phyloP scores from a whole-genome alignment of 1,140 invertebrate species.

The Himalopsyche phryganea region DNA sequence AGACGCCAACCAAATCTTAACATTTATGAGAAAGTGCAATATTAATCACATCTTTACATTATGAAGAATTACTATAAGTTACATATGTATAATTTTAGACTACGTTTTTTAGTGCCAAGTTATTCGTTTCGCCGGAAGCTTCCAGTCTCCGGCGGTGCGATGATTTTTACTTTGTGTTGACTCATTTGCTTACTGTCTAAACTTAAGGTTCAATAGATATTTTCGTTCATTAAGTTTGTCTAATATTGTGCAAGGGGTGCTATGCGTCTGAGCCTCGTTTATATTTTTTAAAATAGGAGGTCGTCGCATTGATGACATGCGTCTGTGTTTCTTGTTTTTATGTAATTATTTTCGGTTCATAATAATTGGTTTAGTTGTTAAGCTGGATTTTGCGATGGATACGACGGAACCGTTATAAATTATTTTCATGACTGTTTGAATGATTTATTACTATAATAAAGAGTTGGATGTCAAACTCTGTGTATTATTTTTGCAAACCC shows the following conservation, averaged over 20 bases:
- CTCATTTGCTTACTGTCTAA: constrained; percentile 31
- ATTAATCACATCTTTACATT: constrained; percentile 32
- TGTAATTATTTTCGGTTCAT: constrained; percentile 32
- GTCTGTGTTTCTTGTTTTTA: constrained; percentile 27
- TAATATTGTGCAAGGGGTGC: constrained; percentile 3
- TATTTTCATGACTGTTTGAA: constrained; percentile 59
- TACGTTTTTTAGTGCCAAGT: constrained; percentile 30
- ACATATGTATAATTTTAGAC: constrained; percentile 25
- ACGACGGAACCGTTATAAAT: constrained; percentile 54
- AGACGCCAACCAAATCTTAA: constrained; percentile 31
- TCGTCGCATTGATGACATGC: not conserved
- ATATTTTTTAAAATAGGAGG: not conserved
- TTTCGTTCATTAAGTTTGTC: constrained; percentile 16
- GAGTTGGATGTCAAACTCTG: constrained; percentile 52
- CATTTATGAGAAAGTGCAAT: constrained; percentile 32
- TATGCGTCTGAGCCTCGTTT: constrained; percentile 5
- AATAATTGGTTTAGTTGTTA: constrained; percentile 33
- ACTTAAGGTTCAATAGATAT: constrained; percentile 30
- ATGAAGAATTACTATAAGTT: constrained; percentile 25
- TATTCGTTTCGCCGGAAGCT: constrained; percentile 15
- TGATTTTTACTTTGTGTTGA: constrained; percentile 29
- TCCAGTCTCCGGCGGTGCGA: constrained; percentile 17
- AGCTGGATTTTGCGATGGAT: constrained; percentile 30
- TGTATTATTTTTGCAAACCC: constrained; percentile 28
- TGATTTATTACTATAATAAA: constrained; percentile 48